Conservation (phyloP, 1,140 invertebrate species). For the Procambarus virginalis region DNA sequence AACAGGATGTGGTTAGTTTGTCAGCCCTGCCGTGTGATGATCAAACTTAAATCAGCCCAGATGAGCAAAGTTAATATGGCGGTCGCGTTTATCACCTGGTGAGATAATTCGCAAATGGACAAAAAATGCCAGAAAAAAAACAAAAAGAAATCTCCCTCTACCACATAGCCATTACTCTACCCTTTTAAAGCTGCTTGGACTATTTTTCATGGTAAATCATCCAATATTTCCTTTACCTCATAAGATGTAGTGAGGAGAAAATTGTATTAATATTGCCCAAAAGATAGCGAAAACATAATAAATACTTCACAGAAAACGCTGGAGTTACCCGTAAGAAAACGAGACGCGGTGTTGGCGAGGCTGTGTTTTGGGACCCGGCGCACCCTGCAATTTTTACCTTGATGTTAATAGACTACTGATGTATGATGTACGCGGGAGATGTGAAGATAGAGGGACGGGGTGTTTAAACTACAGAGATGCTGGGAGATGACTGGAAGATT, state of each 20-base stretch:
- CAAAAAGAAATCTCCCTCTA: conserved; percentile 16
- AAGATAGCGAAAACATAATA: conserved; percentile 47
- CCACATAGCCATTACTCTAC: conserved; percentile 22
- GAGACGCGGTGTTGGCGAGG: conserved; percentile 28
- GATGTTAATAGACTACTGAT: conserved; percentile 69
- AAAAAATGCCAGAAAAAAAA: background rate
- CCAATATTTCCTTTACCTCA: conserved; percentile 36
- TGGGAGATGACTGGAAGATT: conserved; percentile 67
- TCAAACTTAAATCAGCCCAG: conserved; percentile 54
- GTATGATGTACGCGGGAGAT: conserved; percentile 67
- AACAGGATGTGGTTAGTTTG: conserved; percentile 58
- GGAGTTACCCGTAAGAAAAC: conserved; percentile 18
- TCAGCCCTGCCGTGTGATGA: conserved; percentile 56
- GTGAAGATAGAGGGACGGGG: conserved; percentile 65
- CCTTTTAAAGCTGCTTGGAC: conserved; percentile 38
- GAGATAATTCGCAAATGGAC: conserved; percentile 41
- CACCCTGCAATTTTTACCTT: conserved; percentile 64
- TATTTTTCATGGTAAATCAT: conserved; percentile 47
- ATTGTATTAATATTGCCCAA: conserved; percentile 52
- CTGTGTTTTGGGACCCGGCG: conserved; percentile 41
- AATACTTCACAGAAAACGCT: conserved; percentile 42
- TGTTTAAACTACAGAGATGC: conserved; percentile 69
- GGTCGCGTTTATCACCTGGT: conserved; percentile 50
- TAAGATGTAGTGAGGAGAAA: conserved; percentile 52
- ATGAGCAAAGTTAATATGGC: conserved; percentile 59